Evolutionary conservation across 2,113 vertebrate genomes (phyloP), one percentile per base, ranked within the genome.

Genomic region (Athene noctua): DNA sequence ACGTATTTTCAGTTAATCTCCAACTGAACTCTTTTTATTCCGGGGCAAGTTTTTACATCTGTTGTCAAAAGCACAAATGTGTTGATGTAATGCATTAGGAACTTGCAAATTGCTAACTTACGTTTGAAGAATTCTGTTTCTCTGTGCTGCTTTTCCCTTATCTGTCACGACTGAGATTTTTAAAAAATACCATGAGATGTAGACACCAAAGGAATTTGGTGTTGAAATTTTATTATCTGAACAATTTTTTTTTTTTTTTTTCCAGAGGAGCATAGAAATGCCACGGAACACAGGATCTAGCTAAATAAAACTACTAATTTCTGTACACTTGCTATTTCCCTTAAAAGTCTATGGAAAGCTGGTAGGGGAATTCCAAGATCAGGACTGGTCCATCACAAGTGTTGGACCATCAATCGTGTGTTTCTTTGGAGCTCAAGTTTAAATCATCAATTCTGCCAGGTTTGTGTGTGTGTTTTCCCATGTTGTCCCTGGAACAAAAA

Each of bases 61-160:
- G 1, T 55, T 70, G 66, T 89, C 83, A 91, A 84, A 94, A 96
- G 96, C 90, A 96, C 90, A 96, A 95, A 38, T 29, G 63, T 80
- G 65, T 95, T 94, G 5, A 51, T 55, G n/a, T 57, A 67, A 86
- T 34, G 61, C 90, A 59, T 38, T 67, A 58, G 80, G 67, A 89
- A 79, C 59, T 68, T 85, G 27, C 77, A 52, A 72, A 70, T 68
- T 80, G 42, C 79, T 78, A 15, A 70, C 42, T 92, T 25, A 18
- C 13, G 40, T 87, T 77, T 85, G 71, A 95, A 86, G 87, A 12
- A 20, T 89, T 81, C 75, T 55, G 59, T 57, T 94, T 49, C 62
- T 92, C 74, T 92, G 55, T 5, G 1, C 75, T 83, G 61, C 80
- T 89, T 87, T 93, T 88, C 77, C 72, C 62, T 81, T 91, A 29